Percentiles rank a stretch among this genome's conserved stretches.
Evolutionary conservation across 2,888 invertebrate species (phyloP).

Genomic region (Diaphora mendica): DNA sequence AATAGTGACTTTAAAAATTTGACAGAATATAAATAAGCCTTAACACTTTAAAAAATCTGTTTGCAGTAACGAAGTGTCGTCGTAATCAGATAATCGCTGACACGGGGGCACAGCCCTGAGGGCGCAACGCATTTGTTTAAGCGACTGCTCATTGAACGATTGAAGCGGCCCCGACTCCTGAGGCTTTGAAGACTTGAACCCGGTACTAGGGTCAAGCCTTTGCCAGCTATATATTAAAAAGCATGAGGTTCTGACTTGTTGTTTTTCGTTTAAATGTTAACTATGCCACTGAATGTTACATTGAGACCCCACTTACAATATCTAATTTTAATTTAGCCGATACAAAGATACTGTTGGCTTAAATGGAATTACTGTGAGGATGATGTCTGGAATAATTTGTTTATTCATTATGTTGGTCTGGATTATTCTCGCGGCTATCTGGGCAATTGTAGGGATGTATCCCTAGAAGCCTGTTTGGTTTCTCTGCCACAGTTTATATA

Average conservation of each 20-base stretch:
- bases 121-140: constrained; percentile 58
- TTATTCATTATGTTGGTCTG: neutral
- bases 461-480: too few species aligned
- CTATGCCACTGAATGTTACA: constrained; percentile 16
- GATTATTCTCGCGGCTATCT: neutral
- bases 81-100: constrained; percentile 31
- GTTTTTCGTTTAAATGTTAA: constrained; percentile 51
- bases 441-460: too few species aligned
- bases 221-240: constrained; percentile 63
- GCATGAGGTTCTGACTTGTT: constrained; percentile 71
- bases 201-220: constrained; percentile 76
- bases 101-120: constrained; percentile 38
- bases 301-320: constrained; percentile 12
- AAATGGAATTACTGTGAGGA: neutral
- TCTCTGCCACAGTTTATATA: too few species aligned
- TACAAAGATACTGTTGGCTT: neutral
- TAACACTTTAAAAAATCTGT: too few species aligned
- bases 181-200: constrained; percentile 75
- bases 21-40: too few species aligned
- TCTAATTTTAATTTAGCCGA: neutral
- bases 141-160: constrained; percentile 52
- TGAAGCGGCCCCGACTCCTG: constrained; percentile 71
- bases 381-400: neutral
- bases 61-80: constrained; percentile 11
- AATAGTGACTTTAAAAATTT: too few species aligned